Base-by-base conservation (phyloP, 2,888 invertebrate genomes). In the Eupithecia tripunctaria region DNA sequence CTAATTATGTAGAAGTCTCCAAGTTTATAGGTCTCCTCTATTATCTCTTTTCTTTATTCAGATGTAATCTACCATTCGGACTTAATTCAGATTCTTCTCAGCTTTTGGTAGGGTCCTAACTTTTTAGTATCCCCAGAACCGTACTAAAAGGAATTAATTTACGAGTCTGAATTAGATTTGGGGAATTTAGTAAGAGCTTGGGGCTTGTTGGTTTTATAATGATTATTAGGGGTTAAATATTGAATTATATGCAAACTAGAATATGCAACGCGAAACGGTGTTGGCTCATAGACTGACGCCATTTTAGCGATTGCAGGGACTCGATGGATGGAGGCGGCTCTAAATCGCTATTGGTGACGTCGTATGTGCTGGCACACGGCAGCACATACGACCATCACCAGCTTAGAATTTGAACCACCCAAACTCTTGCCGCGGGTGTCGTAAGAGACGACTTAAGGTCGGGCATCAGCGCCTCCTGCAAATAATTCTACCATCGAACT, bases 131-230 rank as follows among this genome's bases (percentile, higher is more conserved):
- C 63, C 75, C 73, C 73, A 62, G 66, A 59, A 62, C 67, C 68
- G 67, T 73, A 76, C 73, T 78, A 77, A 74, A 78, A 73, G 69
- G 68, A 74, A 82, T 80, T 82, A 80, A 80, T 80, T 80, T 81
- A 78, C 72, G 73, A 68, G 70, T 38, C 43, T 47, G 79, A 76
- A 81, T 81, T 77, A 80, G 75, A 78, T 71, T 60, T 73, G 68
- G 70, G 60, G 70, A 76, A 78, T 78, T 78, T 78, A 80, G 73
- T 76, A 71, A 67, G 68, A 72, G 36, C 75, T 74, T 68, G 77
- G 73, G 73, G 72, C 75, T 66, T 71, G 65, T 70, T 65, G 43
- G 64, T 70, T 68, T 60, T 72, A 67, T 70, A 70, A 72, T 36
- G 59, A 65, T 64, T 70, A 73, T 73, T n/a, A 66, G 32, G 25